Conservation (phyloP, 1,140 invertebrate species). For the Diorhabda sublineata region DNA sequence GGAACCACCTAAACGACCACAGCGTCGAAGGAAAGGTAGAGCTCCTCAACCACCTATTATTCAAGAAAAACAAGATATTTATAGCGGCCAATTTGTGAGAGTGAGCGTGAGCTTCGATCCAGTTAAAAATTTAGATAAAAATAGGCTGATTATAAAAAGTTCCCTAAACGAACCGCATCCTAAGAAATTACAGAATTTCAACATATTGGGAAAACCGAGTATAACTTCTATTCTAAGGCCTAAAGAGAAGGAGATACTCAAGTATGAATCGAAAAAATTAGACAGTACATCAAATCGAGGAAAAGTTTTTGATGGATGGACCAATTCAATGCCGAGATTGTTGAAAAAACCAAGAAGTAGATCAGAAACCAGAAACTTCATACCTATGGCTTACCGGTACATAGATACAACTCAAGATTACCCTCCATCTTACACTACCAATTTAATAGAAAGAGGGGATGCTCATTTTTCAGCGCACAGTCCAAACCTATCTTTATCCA, state of each 20-base stretch:
- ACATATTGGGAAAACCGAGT: slow-evolving; percentile 27
- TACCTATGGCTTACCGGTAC: slow-evolving; percentile 45
- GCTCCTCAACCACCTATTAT: slow-evolving; percentile 25
- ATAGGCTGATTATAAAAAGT: slow-evolving; percentile 30
- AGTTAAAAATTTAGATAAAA: slow-evolving; percentile 26
- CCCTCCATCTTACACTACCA: slow-evolving; percentile 23
- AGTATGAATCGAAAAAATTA: slow-evolving; percentile 17
- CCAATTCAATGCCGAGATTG: slow-evolving; percentile 41
- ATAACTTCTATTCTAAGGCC: slow-evolving; percentile 24
- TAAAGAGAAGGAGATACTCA: slow-evolving; percentile 19
- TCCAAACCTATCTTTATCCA: slow-evolving; percentile 14
- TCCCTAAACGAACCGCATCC: slow-evolving; percentile 32
- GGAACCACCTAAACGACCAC: slow-evolving; percentile 38
- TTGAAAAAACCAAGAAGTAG: slow-evolving; percentile 37
- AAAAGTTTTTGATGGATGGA: slow-evolving; percentile 32
- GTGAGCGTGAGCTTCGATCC: slow-evolving; percentile 35
- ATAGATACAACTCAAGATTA: slow-evolving; percentile 38
- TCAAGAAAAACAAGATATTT: slow-evolving; percentile 31
- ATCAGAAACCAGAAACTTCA: slow-evolving; percentile 37
- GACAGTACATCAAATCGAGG: slow-evolving; percentile 22
- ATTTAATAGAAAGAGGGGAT: slow-evolving; percentile 3
- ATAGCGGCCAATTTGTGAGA: slow-evolving; percentile 42
- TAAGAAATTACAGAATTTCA: slow-evolving; percentile 33
- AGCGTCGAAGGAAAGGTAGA: slow-evolving; percentile 36
- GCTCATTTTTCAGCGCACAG: slow-evolving; percentile 9